Percentiles rank a stretch among this genome's conserved stretches.
Conservation (phyloP, 1,140 invertebrate species). For the Drosophila ironensis region DNA sequence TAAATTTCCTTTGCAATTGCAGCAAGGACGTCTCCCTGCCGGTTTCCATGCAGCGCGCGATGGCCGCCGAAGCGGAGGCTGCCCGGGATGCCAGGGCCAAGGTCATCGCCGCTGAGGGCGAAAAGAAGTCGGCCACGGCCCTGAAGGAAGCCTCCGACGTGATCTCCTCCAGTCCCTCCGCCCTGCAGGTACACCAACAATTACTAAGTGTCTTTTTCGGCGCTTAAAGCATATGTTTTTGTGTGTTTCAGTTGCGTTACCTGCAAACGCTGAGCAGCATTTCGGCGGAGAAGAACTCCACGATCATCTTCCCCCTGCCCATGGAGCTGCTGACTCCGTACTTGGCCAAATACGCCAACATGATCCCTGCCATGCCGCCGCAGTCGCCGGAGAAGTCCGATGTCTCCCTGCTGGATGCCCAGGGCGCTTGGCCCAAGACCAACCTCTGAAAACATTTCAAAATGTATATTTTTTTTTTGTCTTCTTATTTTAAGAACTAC, state of each 20-base stretch:
- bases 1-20: constrained; percentile 18
- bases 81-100: constrained; percentile 88
- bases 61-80: constrained; percentile 94
- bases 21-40: constrained; percentile 95
- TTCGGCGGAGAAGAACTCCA: constrained; percentile 95
- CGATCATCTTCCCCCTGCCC: constrained; percentile 95
- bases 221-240: no score
- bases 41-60: constrained; percentile 91
- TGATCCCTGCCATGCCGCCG: constrained; percentile 19
- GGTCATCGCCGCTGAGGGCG: constrained; percentile 90
- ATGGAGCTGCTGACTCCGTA: constrained; percentile 86
- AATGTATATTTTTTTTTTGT: no score
- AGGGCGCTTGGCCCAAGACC: constrained; percentile 36
- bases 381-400: constrained; percentile 7
- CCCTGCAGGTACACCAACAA: constrained; percentile 86
- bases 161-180: constrained; percentile 92
- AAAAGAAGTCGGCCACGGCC: constrained; percentile 93
- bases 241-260: constrained; percentile 31
- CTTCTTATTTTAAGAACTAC: no score
- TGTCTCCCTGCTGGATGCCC: constrained; percentile 2
- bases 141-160: constrained; percentile 95
- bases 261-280: constrained; percentile 91
- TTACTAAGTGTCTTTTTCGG: no score
- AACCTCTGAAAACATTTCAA: constrained; percentile 15
- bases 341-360: constrained; percentile 57